A percentile compares a stretch with the other conserved stretches of the same genome.
Conservation (phyloP, 37 sponge, comb jelly and placozoan species). For the Geodia barretti region DNA sequence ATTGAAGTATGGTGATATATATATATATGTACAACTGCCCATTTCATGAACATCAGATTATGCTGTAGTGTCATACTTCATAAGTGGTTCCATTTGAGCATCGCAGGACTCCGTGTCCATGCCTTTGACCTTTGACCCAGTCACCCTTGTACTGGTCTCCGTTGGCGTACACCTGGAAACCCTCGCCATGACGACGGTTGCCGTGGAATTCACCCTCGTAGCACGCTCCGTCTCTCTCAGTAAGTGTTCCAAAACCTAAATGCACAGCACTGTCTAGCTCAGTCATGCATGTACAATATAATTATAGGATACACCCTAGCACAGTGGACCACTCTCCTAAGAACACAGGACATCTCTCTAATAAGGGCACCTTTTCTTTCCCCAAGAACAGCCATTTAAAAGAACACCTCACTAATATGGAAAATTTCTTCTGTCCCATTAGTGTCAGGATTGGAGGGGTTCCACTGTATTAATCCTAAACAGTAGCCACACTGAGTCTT, state of each 20-base stretch:
- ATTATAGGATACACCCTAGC: neutral
- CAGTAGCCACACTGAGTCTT: neutral
- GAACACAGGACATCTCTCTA: too few species aligned
- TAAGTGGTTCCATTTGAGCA: constrained; percentile 70
- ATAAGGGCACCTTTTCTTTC: neutral
- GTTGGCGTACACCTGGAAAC: constrained; percentile 68
- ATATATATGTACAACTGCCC: too few species aligned
- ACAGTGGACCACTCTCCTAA: too few species aligned
- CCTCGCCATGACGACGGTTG: constrained; percentile 78
- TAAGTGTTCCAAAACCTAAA: constrained; percentile 69
- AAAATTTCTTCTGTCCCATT: neutral
- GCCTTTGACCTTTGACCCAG: constrained; percentile 74
- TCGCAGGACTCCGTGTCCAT: constrained; percentile 72
- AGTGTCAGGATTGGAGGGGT: neutral
- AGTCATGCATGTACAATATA: neutral
- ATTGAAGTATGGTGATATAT: too few species aligned
- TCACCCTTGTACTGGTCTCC: constrained; percentile 85
- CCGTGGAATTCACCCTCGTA: constrained; percentile 86
- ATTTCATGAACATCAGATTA: too few species aligned
- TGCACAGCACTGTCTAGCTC: neutral
- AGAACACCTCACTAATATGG: neutral
- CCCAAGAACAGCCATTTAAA: too few species aligned
- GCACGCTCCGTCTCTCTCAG: constrained; percentile 48
- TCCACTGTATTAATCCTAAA: neutral
- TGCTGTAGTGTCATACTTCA: constrained; percentile 56